phyloP scores from a whole-genome alignment of 1,140 invertebrate genomes.

The Andrena cerasifolii region DNA sequence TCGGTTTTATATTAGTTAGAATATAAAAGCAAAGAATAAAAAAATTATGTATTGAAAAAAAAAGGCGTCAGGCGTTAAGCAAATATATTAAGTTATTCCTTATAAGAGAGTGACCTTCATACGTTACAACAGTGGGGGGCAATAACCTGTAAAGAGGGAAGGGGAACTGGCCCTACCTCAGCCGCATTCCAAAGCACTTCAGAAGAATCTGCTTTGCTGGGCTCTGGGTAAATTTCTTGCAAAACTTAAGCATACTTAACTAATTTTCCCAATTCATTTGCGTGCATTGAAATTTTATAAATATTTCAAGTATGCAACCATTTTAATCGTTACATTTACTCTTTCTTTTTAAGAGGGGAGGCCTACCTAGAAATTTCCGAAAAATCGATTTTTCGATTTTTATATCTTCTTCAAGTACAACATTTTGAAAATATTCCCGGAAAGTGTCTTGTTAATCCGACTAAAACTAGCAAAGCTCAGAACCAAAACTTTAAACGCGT shows the following conservation, averaged over 20 bases:
- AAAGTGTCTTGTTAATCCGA: too few relatives aligned
- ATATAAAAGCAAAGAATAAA: background rate
- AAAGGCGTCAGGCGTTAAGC: too few relatives aligned
- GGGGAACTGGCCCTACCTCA: constrained; percentile 67
- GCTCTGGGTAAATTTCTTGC: constrained; percentile 68
- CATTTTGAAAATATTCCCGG: too few relatives aligned
- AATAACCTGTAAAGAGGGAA: constrained; percentile 51
- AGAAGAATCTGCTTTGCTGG: constrained; percentile 80
- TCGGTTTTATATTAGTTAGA: background rate
- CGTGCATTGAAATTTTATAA: constrained; percentile 3
- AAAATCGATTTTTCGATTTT: too few relatives aligned
- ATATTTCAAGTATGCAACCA: background rate
- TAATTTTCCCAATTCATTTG: constrained; percentile 16
- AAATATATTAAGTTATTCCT: constrained; percentile 34
- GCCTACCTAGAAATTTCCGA: too few relatives aligned
- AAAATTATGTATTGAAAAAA: background rate
- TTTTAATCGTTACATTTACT: too few relatives aligned
- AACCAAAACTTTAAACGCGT: too few relatives aligned
- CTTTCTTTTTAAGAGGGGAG: too few relatives aligned
- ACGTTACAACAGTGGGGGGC: constrained; percentile 57
- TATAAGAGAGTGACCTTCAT: constrained; percentile 54
- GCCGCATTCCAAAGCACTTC: constrained; percentile 66
- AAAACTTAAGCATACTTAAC: constrained; percentile 5
- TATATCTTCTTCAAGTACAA: too few relatives aligned
- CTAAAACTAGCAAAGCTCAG: too few relatives aligned